A percentile compares a stretch with the other conserved stretches of the same genome.
These are phyloP conservation scores for Solea senegalensis DNA, from an alignment of 2,113 vertebrate species.

Conservation along the genomic window DNA sequence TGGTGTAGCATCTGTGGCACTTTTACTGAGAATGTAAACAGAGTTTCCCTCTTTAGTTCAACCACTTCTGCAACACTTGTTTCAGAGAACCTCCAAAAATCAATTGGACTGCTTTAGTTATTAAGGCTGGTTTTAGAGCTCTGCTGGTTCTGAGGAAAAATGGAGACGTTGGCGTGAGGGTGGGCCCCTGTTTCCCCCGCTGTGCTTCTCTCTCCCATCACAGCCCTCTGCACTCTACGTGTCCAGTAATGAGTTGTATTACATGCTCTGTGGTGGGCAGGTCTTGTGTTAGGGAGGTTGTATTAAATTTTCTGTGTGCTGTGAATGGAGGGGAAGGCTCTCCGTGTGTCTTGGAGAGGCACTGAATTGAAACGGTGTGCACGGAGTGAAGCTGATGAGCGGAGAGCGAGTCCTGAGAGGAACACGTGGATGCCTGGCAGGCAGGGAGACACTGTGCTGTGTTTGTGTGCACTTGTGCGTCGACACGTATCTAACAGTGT, in stretches of 20 bases:
- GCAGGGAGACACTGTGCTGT: slow-evolving; percentile 44
- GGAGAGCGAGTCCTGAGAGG: slow-evolving; percentile 70
- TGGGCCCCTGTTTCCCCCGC: slow-evolving; percentile 25
- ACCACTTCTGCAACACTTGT: slow-evolving; percentile 19
- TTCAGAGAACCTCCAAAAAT: slow-evolving; percentile 46
- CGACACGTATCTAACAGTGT: slow-evolving; percentile 47
- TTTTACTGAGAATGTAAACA: slow-evolving; percentile 31
- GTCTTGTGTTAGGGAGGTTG: slow-evolving; percentile 66
- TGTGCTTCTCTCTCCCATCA: slow-evolving; percentile 65
- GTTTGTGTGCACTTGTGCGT: slow-evolving; percentile 56
- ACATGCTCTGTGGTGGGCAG: slow-evolving; percentile 76
- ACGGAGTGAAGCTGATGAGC: slow-evolving; percentile 78
- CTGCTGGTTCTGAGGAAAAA: slow-evolving; percentile 46
- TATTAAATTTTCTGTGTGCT: slow-evolving; percentile 65
- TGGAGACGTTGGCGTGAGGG: slow-evolving; percentile 65
- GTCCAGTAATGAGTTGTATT: slow-evolving; percentile 78
- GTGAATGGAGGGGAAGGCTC: slow-evolving; percentile 66
- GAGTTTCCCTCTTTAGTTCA: slow-evolving; percentile 20
- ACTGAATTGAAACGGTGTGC: slow-evolving; percentile 77
- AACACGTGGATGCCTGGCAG: slow-evolving; percentile 71
- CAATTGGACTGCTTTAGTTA: slow-evolving; percentile 58
- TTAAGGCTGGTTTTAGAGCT: slow-evolving; percentile 59
- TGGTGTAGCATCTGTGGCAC: background rate
- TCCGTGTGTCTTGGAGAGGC: slow-evolving; percentile 78
- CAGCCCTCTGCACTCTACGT: slow-evolving; percentile 60